A percentile compares a stretch with the other conserved stretches of the same genome.
phyloP scores from a whole-genome alignment of 2,797 vertebrate species.

The Oreochromis grahami region DNA sequence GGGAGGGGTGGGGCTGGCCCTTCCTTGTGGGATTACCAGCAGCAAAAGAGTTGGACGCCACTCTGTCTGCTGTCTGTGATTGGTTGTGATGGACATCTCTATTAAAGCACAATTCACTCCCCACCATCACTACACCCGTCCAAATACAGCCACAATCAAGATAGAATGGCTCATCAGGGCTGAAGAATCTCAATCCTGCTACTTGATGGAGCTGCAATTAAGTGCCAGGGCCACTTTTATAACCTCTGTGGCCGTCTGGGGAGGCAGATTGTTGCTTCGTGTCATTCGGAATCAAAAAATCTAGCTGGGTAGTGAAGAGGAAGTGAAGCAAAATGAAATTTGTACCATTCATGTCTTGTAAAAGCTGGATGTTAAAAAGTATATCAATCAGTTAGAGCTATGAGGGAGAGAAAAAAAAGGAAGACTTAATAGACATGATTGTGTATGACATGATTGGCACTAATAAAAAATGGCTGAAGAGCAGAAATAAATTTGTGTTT shows the following conservation, averaged over 20 bases:
- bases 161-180: slow-evolving; percentile 42
- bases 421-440: neutral
- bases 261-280: neutral
- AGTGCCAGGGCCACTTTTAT: slow-evolving; percentile 24
- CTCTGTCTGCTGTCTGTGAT: slow-evolving; percentile 37
- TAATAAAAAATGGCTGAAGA: neutral
- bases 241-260: neutral
- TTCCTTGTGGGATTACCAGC: slow-evolving; percentile 26
- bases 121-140: neutral
- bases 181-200: slow-evolving; percentile 31
- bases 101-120: neutral
- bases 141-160: slow-evolving; percentile 45
- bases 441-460: neutral
- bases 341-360: neutral
- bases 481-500: neutral
- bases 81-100: slow-evolving; percentile 45
- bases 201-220: slow-evolving; percentile 52
- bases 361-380: neutral
- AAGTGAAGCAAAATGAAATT: neutral
- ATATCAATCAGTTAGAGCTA: neutral
- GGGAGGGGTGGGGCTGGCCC: neutral
- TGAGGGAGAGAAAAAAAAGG: neutral
- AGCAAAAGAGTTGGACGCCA: slow-evolving; percentile 42
- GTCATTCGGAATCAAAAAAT: neutral
- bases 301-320: neutral